phyloP scores from a whole-genome alignment of 2,113 vertebrate species.

The Rhinolophus sinicus region DNA sequence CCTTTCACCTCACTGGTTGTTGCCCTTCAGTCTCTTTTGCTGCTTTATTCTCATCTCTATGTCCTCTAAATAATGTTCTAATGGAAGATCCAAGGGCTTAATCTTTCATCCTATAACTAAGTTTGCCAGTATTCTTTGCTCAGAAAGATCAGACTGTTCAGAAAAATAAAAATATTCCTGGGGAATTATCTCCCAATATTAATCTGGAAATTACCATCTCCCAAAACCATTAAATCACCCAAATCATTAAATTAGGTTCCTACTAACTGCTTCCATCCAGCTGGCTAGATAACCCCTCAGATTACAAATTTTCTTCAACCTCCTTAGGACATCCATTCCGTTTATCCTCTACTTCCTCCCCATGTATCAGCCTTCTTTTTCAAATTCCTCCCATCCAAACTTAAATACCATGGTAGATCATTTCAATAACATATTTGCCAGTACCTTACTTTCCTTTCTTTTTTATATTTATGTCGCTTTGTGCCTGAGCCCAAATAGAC shows the following conservation, averaged over 20 bases:
- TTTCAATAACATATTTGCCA: not conserved
- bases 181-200: not conserved
- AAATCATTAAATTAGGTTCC: not conserved
- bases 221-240: not conserved
- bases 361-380: not conserved
- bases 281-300: not conserved
- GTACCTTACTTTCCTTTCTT: not conserved
- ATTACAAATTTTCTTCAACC: not conserved
- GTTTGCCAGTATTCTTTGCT: not conserved
- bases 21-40: not conserved
- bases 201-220: not conserved
- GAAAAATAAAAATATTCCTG: not conserved
- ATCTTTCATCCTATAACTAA: not conserved
- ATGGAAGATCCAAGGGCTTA: not conserved
- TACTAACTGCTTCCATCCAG: not conserved
- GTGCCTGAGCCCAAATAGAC: not conserved
- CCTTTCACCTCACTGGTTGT: not conserved
- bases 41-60: not conserved
- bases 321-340: not conserved
- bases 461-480: not conserved
- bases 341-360: not conserved
- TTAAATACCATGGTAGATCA: not conserved
- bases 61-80: not conserved
- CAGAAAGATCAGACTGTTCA: not conserved
- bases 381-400: not conserved